Conservation (phyloP, 2,113 vertebrate genomes). For the Neolamprologus brichardi region DNA sequence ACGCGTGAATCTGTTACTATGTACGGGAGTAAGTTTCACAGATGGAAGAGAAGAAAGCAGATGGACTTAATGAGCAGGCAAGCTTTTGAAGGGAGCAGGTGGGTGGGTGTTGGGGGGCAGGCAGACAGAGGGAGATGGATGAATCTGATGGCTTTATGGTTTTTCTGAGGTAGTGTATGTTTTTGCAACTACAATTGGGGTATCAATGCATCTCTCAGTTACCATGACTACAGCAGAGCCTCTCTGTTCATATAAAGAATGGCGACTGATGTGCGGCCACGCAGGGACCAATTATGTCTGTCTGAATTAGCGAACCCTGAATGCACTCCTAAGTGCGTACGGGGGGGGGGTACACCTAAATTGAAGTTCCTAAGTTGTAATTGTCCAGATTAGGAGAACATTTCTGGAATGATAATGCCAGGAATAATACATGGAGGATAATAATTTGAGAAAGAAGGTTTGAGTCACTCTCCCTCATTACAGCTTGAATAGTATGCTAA, state of each 20-base stretch:
- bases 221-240: conserved; percentile 51
- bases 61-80: neutral
- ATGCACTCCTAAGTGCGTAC: neutral
- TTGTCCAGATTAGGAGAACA: conserved; percentile 6
- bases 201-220: conserved; percentile 37
- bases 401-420: neutral
- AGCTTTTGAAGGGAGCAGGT: neutral
- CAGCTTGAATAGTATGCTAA: neutral
- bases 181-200: conserved; percentile 36
- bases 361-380: conserved; percentile 14
- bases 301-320: neutral
- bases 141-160: neutral
- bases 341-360: neutral
- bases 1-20: neutral
- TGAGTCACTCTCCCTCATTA: neutral
- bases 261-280: neutral
- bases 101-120: neutral
- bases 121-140: neutral
- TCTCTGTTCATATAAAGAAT: conserved; percentile 12
- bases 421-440: neutral
- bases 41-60: neutral
- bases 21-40: neutral
- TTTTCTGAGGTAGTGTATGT: conserved; percentile 14
- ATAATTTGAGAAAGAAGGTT: neutral
- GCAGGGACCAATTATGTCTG: conserved; percentile 60